Evolutionary conservation across 2,797 vertebrate species (phyloP).

Genomic region (Lepus oiostolus): DNA sequence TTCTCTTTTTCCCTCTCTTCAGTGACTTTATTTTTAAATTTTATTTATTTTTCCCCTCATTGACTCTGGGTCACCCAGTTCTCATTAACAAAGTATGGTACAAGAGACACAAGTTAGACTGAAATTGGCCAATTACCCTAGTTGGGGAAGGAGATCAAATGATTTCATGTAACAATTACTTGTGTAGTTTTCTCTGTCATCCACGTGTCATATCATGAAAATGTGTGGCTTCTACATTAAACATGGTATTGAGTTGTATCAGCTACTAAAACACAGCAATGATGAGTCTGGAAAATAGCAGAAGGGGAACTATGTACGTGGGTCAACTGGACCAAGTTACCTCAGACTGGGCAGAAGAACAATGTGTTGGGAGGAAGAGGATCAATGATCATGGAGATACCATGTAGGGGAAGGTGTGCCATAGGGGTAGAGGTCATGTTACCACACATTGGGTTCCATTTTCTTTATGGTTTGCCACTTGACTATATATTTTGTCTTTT

Average conservation of each 20-base stretch:
- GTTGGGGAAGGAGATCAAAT: neutral
- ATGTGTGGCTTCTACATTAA: neutral
- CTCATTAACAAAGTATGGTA: constrained; percentile 1
- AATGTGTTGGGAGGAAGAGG: neutral
- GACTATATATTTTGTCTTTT: neutral
- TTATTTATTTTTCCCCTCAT: neutral
- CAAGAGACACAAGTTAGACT: neutral
- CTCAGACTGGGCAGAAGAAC: neutral
- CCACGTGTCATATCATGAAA: neutral
- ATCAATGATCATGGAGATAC: neutral
- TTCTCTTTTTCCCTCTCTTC: constrained; percentile 40
- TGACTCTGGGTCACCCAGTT: neutral
- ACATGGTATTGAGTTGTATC: neutral
- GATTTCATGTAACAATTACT: neutral
- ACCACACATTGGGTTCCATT: neutral
- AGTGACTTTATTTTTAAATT: neutral
- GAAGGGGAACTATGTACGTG: neutral
- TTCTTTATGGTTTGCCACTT: neutral
- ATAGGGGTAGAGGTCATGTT: neutral
- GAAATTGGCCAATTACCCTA: neutral
- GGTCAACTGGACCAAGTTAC: neutral
- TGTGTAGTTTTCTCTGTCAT: neutral
- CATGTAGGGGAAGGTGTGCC: neutral
- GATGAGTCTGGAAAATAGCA: neutral
- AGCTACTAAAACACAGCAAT: neutral